Evolutionary conservation across 2,113 vertebrate species (phyloP).

Genomic region (Odontesthes bonariensis): DNA sequence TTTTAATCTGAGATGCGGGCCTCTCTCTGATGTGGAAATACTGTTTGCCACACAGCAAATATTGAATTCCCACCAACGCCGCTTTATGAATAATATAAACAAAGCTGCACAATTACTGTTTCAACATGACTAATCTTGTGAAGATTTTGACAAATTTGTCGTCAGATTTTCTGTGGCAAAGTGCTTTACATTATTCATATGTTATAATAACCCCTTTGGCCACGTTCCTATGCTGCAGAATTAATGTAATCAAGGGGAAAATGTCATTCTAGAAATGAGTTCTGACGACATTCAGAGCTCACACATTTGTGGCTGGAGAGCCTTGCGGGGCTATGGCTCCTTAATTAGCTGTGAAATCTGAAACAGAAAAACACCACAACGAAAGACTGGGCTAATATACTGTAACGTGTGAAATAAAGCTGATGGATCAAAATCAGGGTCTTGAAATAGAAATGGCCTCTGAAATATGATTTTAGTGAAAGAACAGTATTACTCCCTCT

Average conservation of each 20-base stretch:
- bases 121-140: constrained; percentile 49
- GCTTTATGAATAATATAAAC: constrained; percentile 67
- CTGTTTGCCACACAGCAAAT: constrained; percentile 50
- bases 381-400: constrained; percentile 42
- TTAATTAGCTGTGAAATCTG: constrained; percentile 56
- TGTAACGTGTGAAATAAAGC: constrained; percentile 28
- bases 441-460: constrained; percentile 55
- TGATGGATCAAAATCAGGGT: constrained; percentile 33
- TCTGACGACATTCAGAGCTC: constrained; percentile 58
- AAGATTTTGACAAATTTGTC: constrained; percentile 61
- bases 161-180: constrained; percentile 46
- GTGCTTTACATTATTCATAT: constrained; percentile 66
- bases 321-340: constrained; percentile 64
- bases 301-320: constrained; percentile 42
- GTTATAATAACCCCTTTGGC: constrained; percentile 50
- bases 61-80: constrained; percentile 48
- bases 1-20: constrained; percentile 35
- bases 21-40: constrained; percentile 58
- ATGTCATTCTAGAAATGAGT: constrained; percentile 57
- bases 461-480: constrained; percentile 50
- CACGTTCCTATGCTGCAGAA: constrained; percentile 48
- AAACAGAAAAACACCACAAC: constrained; percentile 38
- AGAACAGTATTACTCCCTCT: constrained; percentile 38
- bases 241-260: constrained; percentile 62
- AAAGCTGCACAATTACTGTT: constrained; percentile 52